These are phyloP conservation scores for Morpho helenor DNA, from an alignment of 2,888 invertebrate genomes.

Conservation along the genomic window DNA sequence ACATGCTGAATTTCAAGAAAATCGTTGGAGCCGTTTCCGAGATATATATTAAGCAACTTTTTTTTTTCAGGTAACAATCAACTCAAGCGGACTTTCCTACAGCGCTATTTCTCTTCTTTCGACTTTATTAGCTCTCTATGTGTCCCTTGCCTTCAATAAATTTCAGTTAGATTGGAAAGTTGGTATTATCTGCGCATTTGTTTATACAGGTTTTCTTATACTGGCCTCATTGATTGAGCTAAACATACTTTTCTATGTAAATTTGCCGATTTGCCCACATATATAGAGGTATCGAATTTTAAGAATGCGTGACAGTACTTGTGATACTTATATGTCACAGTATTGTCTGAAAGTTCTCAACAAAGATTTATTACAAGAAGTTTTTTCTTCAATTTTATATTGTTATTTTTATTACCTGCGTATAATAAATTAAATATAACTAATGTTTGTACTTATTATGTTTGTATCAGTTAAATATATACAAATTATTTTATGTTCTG, in stretches of 20 bases:
- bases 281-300: slow-evolving; percentile 19
- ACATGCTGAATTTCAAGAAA: too few relatives aligned
- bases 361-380: too few relatives aligned
- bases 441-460: too few relatives aligned
- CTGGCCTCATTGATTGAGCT: slow-evolving; percentile 87
- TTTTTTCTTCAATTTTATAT: too few relatives aligned
- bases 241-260: slow-evolving; percentile 87
- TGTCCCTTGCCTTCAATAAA: slow-evolving; percentile 81
- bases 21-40: too few relatives aligned
- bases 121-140: slow-evolving; percentile 84
- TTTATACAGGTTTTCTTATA: slow-evolving; percentile 83
- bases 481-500: too few relatives aligned
- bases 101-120: slow-evolving; percentile 86
- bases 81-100: slow-evolving; percentile 87
- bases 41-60: neutral
- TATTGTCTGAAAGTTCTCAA: too few relatives aligned
- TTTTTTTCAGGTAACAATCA: slow-evolving; percentile 79
- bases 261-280: slow-evolving; percentile 84
- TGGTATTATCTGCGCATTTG: slow-evolving; percentile 82
- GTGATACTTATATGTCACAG: too few relatives aligned
- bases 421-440: too few relatives aligned
- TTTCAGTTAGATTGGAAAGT: slow-evolving; percentile 85
- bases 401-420: too few relatives aligned
- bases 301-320: too few relatives aligned
- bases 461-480: too few relatives aligned